A percentile compares a stretch with the other conserved stretches of the same genome.
Conservation (phyloP, 2,113 vertebrate genomes). For the Ibidorhyncha struthersii region DNA sequence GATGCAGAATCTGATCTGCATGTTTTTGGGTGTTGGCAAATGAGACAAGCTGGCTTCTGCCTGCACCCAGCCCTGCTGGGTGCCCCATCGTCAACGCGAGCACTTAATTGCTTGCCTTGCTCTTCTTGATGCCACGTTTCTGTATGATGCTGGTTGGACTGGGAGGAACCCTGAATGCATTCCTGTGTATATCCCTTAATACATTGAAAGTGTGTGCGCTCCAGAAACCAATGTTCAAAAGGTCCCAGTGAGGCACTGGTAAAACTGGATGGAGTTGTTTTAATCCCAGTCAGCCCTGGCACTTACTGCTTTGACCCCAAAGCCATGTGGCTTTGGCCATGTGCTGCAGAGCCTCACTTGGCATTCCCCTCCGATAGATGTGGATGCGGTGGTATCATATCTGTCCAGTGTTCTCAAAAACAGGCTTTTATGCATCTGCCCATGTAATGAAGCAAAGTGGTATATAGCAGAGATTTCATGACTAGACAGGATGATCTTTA, state of each 20-base stretch:
- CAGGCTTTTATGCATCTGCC: background rate
- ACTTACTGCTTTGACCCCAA: background rate
- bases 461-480: background rate
- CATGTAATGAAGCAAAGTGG: background rate
- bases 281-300: background rate
- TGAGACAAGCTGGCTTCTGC: background rate
- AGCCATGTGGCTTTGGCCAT: background rate
- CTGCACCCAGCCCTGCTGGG: background rate
- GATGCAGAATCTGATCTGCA: background rate
- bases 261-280: background rate
- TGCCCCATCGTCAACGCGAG: accelerated
- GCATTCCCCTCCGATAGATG: background rate
- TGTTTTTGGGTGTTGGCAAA: background rate
- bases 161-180: background rate
- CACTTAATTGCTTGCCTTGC: background rate
- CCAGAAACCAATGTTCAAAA: background rate
- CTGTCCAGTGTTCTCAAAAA: background rate
- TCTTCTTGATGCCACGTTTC: background rate
- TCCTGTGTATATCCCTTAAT: no score
- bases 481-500: slow-evolving; percentile 7
- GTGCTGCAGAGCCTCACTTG: background rate
- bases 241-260: background rate
- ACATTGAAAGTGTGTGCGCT: background rate
- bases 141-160: background rate
- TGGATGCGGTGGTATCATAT: background rate